Percentiles rank a stretch among this genome's conserved stretches.
Conservation (phyloP, 2,888 invertebrate genomes). For the Pedicia rivosa region DNA sequence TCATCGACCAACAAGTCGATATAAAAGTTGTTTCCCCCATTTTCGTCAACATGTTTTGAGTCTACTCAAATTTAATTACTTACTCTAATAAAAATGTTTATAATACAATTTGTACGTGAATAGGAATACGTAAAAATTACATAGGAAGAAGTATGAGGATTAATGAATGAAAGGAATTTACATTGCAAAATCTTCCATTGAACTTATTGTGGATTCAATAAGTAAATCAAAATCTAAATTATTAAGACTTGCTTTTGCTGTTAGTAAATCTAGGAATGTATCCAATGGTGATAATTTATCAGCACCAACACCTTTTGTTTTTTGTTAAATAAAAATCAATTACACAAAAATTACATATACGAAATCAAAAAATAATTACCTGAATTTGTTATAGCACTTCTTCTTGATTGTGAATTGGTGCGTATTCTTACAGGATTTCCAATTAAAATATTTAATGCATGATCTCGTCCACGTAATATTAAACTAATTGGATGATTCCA, state of each 20-base stretch:
- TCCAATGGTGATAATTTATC: slow-evolving; percentile 65
- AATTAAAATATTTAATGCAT: slow-evolving; percentile 62
- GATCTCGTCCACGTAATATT: slow-evolving; percentile 63
- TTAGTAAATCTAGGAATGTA: slow-evolving; percentile 68
- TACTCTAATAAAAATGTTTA: too few species aligned
- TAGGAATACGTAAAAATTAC: too few species aligned
- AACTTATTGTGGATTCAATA: slow-evolving; percentile 56
- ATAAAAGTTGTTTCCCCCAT: too few species aligned
- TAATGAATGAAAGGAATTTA: too few species aligned
- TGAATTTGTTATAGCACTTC: background rate
- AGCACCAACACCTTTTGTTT: slow-evolving; percentile 16
- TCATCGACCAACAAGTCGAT: too few species aligned
- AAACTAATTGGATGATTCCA: slow-evolving; percentile 65
- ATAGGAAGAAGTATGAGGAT: too few species aligned
- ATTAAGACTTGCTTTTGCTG: slow-evolving; percentile 72
- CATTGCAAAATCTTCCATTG: slow-evolving; percentile 22
- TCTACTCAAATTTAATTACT: too few species aligned
- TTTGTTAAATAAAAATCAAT: background rate
- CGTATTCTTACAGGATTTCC: slow-evolving; percentile 38
- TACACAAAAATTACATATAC: background rate
- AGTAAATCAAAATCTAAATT: slow-evolving; percentile 73
- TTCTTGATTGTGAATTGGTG: slow-evolving; percentile 8
- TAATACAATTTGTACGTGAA: too few species aligned
- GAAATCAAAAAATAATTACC: background rate
- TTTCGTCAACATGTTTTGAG: too few species aligned